These are phyloP conservation scores for Coleophora deauratella DNA, from an alignment of 2,888 invertebrate genomes.

Conservation along the genomic window DNA sequence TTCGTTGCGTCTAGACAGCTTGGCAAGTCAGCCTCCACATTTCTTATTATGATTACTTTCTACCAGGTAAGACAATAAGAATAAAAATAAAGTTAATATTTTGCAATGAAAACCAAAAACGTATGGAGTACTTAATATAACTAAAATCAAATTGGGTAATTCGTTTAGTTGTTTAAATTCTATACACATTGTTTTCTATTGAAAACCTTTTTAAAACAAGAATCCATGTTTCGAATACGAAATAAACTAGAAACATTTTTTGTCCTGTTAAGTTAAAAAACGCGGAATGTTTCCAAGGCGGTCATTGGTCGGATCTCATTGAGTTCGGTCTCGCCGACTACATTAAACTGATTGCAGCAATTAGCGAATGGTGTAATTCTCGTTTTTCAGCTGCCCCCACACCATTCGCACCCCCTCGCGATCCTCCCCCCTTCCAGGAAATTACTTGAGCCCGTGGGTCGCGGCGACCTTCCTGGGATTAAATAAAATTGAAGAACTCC, in stretches of 20 bases:
- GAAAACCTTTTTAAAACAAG: not conserved
- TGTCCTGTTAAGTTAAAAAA: constrained; percentile 20
- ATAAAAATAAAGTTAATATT: too few relatives aligned
- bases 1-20: too few relatives aligned
- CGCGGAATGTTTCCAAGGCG: constrained; percentile 42
- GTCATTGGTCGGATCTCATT: constrained; percentile 46
- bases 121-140: too few relatives aligned
- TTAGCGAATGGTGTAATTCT: constrained; percentile 71
- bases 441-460: constrained; percentile 64
- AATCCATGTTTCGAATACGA: not conserved
- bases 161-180: too few relatives aligned
- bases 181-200: not conserved
- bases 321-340: constrained; percentile 62
- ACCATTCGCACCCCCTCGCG: constrained; percentile 22
- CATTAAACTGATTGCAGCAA: constrained; percentile 73
- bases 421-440: constrained; percentile 41
- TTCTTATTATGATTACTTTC: too few relatives aligned
- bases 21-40: too few relatives aligned
- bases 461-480: constrained; percentile 55
- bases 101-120: too few relatives aligned
- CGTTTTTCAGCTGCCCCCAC: constrained; percentile 58
- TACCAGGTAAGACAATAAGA: too few relatives aligned
- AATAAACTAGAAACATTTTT: not conserved
- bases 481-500: constrained; percentile 64
- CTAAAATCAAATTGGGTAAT: too few relatives aligned